phyloP scores from a whole-genome alignment of 2,888 invertebrate species.

The Didymodactylos carnosus region DNA sequence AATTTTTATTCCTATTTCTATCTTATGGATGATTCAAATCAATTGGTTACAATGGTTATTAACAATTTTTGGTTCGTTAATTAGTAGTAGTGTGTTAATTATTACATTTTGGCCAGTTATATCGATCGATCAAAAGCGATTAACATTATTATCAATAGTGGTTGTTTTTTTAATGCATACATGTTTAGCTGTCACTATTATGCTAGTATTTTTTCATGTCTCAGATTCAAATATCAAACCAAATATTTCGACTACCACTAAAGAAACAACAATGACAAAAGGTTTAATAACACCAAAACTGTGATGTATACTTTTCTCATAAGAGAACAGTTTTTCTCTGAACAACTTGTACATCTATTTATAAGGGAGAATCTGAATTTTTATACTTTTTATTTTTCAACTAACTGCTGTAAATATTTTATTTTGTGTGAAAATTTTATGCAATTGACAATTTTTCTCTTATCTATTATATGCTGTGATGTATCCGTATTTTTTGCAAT shows the following conservation, averaged over 20 bases:
- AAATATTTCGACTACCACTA: neutral
- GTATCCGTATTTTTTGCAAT: too few relatives aligned
- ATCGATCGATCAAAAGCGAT: conserved; percentile 31
- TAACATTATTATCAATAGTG: neutral
- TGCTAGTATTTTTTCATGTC: neutral
- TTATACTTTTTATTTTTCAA: too few relatives aligned
- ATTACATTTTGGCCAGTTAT: conserved; percentile 59
- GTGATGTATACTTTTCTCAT: too few relatives aligned
- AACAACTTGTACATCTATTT: too few relatives aligned
- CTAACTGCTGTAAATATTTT: too few relatives aligned
- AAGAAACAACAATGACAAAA: neutral
- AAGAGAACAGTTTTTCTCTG: too few relatives aligned
- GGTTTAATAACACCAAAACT: neutral
- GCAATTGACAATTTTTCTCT: too few relatives aligned
- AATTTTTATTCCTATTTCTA: conserved; percentile 75
- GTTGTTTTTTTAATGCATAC: neutral
- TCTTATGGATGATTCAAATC: conserved; percentile 62
- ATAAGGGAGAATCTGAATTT: too few relatives aligned
- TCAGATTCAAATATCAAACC: neutral
- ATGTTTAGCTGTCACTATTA: neutral
- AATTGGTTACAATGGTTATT: conserved; percentile 67
- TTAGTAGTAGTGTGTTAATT: conserved; percentile 67
- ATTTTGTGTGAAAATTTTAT: too few relatives aligned
- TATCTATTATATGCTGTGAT: too few relatives aligned
- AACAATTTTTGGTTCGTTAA: conserved; percentile 54